Percentiles rank a stretch among this genome's conserved stretches.
These are phyloP conservation scores for Crax fasciolata DNA, from an alignment of 2,797 vertebrate genomes.

Conservation along the genomic window DNA sequence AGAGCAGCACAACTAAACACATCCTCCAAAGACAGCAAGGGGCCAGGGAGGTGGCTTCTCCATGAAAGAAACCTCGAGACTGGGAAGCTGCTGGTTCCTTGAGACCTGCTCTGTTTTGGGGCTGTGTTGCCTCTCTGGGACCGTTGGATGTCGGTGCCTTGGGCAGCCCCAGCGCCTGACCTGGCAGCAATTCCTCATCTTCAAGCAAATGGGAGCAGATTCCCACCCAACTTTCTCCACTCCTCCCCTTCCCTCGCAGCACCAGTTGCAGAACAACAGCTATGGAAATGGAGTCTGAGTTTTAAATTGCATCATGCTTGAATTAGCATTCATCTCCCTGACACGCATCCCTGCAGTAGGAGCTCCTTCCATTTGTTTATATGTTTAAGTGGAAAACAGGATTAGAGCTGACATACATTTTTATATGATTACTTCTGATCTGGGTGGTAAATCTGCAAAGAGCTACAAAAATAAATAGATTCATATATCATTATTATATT, in stretches of 20 bases:
- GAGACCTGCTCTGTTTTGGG: background rate
- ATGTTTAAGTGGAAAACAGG: background rate
- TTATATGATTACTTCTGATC: background rate
- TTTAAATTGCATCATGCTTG: background rate
- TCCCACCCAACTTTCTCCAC: background rate
- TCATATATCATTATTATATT: background rate
- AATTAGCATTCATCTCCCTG: background rate
- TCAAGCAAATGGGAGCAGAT: fast-evolving
- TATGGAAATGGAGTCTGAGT: background rate
- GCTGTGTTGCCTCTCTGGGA: background rate
- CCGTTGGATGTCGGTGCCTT: background rate
- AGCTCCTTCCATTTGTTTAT: background rate
- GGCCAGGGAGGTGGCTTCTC: background rate
- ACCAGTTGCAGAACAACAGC: background rate
- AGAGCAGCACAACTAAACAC: background rate
- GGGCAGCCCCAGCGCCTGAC: background rate
- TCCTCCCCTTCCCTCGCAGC: background rate
- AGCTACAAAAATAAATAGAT: background rate
- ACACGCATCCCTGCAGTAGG: fast-evolving
- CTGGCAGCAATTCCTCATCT: background rate
- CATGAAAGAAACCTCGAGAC: background rate
- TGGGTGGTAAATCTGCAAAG: background rate
- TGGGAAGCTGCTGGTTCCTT: fast-evolving
- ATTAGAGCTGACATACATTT: background rate
- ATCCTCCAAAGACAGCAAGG: background rate